These are phyloP conservation scores for Calvadosia cruxmelitensis DNA, from an alignment of 30 jellyfish, hydroid and myxozoan species.

Conservation along the genomic window DNA sequence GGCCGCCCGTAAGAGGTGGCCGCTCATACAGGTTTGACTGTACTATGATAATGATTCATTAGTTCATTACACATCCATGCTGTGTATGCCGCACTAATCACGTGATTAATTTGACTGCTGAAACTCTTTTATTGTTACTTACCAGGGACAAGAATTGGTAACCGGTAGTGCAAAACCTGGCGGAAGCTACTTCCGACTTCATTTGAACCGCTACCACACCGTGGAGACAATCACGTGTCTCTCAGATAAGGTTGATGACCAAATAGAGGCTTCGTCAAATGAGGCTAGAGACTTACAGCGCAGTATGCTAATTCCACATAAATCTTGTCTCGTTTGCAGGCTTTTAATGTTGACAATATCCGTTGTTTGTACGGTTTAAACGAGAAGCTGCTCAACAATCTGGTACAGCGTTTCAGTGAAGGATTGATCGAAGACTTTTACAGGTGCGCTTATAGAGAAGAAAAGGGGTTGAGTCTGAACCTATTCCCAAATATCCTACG, in stretches of 20 bases:
- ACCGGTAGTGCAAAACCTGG: constrained; percentile 28
- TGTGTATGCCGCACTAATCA: too few relatives aligned
- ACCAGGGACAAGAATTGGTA: constrained; percentile 54
- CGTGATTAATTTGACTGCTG: too few relatives aligned
- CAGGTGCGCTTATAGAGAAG: too few relatives aligned
- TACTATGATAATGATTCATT: too few relatives aligned
- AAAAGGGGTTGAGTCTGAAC: background rate
- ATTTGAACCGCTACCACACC: constrained; percentile 54
- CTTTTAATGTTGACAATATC: constrained; percentile 44
- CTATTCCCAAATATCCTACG: background rate
- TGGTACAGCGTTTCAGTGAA: constrained; percentile 59
- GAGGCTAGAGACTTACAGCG: too few relatives aligned
- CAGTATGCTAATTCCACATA: too few relatives aligned
- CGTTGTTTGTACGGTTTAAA: constrained; percentile 63
- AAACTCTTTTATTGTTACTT: background rate
- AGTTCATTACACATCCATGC: too few relatives aligned
- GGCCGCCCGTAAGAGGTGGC: too few relatives aligned
- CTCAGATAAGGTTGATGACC: constrained; percentile 33
- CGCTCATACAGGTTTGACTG: too few relatives aligned
- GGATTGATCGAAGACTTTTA: constrained; percentile 77
- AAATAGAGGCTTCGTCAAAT: too few relatives aligned
- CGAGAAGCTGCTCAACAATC: constrained; percentile 53
- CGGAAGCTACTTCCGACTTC: constrained; percentile 56
- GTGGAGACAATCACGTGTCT: constrained; percentile 66
- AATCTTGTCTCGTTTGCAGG: constrained; percentile 21